phyloP scores from a whole-genome alignment of 2,113 vertebrate species.

The Dicerorhinus sumatrensis region DNA sequence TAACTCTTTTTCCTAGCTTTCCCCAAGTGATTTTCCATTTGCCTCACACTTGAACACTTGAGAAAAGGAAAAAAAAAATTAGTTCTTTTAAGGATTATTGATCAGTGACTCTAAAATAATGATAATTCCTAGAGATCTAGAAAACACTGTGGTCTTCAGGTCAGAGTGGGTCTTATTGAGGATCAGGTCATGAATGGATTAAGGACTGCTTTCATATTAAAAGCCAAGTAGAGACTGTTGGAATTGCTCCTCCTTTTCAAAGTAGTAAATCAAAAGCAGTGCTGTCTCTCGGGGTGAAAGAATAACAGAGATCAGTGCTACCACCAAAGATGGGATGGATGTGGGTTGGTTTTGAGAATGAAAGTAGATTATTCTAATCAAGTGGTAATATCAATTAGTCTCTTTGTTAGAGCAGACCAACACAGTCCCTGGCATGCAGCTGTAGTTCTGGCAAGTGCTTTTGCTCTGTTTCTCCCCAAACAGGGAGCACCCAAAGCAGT shows the following conservation, averaged over 20 bases:
- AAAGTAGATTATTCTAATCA: background rate
- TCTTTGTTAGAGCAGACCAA: background rate
- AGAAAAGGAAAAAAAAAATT: background rate
- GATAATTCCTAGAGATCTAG: background rate
- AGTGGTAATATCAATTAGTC: background rate
- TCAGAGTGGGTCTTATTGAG: background rate
- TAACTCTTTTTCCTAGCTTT: background rate
- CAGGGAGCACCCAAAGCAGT: background rate
- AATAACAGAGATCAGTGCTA: background rate
- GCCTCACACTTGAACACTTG: background rate
- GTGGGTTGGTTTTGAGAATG: background rate
- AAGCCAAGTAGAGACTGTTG: background rate
- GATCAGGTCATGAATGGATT: background rate
- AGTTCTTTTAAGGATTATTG: slow-evolving; percentile 47
- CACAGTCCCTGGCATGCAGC: background rate
- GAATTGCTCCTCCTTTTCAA: background rate
- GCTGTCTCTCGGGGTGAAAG: background rate
- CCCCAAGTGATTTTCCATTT: slow-evolving; percentile 25
- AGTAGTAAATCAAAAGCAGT: slow-evolving; percentile 27
- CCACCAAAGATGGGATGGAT: background rate
- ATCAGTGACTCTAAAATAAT: slow-evolving; percentile 15
- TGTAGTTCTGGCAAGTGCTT: background rate
- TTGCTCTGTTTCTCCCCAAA: background rate
- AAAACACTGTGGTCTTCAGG: background rate
- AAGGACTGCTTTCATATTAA: background rate